Conservation (phyloP, 2,113 vertebrate genomes). For the Oryzias celebensis region DNA sequence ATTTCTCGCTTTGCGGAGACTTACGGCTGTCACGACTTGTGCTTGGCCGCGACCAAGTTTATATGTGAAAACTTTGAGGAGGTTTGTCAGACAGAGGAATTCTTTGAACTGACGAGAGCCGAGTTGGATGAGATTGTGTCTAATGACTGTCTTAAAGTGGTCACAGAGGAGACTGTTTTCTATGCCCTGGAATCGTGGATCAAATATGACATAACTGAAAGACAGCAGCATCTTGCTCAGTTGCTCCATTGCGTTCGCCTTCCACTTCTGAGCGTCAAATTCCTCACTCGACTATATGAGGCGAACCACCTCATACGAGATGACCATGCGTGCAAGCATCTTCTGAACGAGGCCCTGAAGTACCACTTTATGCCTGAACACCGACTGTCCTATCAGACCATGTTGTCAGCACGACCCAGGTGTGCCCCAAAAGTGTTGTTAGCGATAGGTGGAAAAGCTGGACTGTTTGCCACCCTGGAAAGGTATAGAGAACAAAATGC, state of each 20-base stretch:
- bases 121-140: constrained; percentile 97
- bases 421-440: constrained; percentile 96
- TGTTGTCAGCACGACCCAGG: constrained; percentile 89
- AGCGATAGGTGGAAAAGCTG: constrained; percentile 95
- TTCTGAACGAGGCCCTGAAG: constrained; percentile 96
- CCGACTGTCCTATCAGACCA: constrained; percentile 92
- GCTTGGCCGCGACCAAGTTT: constrained; percentile 91
- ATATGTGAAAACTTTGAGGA: constrained; percentile 97
- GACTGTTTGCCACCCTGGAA: constrained; percentile 94
- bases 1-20: constrained; percentile 98
- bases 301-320: constrained; percentile 98
- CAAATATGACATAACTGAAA: constrained; percentile 92
- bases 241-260: constrained; percentile 93
- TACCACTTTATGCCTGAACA: constrained; percentile 99
- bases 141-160: constrained; percentile 95
- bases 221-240: constrained; percentile 92
- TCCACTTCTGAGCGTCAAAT: constrained; percentile 95
- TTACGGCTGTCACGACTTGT: constrained; percentile 95
- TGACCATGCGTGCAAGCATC: constrained; percentile 94
- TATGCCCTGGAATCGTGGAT: constrained; percentile 95
- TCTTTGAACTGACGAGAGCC: constrained; percentile 90
- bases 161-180: constrained; percentile 93
- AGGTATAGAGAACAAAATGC: constrained; percentile 77
- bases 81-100: constrained; percentile 94
- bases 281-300: constrained; percentile 94